Evolutionary conservation across 1,140 invertebrate species (phyloP), one percentile per base, ranked within the genome.

Genomic region (Pemphigus obesinymphae): DNA sequence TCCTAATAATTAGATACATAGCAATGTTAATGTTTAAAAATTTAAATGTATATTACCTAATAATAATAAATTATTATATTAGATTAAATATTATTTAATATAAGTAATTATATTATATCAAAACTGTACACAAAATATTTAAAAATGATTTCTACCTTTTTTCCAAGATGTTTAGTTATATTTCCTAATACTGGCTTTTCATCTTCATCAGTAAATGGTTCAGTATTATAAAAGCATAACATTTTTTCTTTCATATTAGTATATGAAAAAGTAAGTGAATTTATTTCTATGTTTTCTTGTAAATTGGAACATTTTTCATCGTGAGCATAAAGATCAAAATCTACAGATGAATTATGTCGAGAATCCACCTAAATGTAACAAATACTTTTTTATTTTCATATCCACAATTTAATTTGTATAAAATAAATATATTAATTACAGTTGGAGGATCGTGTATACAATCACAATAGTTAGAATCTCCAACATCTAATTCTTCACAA

Each of bases 201-300:
- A 78, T 78, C 53, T 80, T 80, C 55, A 61, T 80, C 48, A 29
- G 0, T 45, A 50, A 50, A 50, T 48, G 70, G 8, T 80, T 61
- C 17, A 17, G 23, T 17, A 26, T 23, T 40, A 80, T 80, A 80
- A 29, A 45, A 61, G 26, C 23, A n/a, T 11, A 61, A 0, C 76
- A 80, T 80, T 40, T 80, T 63, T 20, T 80, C 76, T 61, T 61
- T 80, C 29, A 80, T 40, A 61, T 20, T 43, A 63, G 55, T 29
- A 20, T 80, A 80, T n/a, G 76, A 80, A 80, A 80, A 80, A n/a
- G 55, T 31, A 80, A 45, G n/a, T 26, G 55, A 80, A 63, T 40
- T 61, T 0, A 43, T 80, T 11, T 37, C 34, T 40, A 11, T 20
- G 1, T 1, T 31, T 43, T 63, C 55, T 80, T 23, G n/a, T 29